phyloP scores from a whole-genome alignment of 1,140 invertebrate genomes.

The Caenorhabditis elegans region DNA sequence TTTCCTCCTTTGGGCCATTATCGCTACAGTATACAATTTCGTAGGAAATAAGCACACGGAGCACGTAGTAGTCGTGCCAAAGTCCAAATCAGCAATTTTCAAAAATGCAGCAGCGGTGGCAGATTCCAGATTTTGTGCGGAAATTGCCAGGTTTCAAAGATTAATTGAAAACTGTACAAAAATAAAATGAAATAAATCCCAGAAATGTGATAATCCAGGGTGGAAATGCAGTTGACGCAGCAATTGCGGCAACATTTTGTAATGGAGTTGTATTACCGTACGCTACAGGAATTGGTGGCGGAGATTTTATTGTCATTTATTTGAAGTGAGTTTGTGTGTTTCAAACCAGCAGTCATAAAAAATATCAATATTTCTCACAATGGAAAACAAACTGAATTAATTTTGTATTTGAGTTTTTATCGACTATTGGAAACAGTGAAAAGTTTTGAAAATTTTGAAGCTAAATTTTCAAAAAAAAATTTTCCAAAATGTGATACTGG shows the following conservation, averaged over 20 bases:
- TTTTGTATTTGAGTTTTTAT: no score
- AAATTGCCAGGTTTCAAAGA: background rate
- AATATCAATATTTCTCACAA: no score
- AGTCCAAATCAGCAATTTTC: background rate
- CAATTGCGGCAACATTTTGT: background rate
- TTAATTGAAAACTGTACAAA: no score
- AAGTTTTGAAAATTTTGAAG: no score
- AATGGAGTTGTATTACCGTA: constrained; percentile 75
- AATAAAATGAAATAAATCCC: no score
- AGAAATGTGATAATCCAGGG: constrained; percentile 16
- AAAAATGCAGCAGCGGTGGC: background rate
- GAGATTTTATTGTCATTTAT: constrained; percentile 80
- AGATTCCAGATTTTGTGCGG: background rate
- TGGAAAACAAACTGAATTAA: no score
- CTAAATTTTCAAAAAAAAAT: no score
- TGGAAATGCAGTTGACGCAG: background rate
- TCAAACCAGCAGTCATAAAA: no score
- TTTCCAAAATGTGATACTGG: no score
- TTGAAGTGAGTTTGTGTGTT: constrained; percentile 62
- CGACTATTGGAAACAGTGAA: no score
- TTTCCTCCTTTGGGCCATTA: background rate
- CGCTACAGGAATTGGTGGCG: constrained; percentile 83
- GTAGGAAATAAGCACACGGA: background rate
- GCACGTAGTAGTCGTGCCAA: background rate
- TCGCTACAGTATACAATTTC: background rate